A percentile compares a stretch with the other conserved stretches of the same genome.
These are phyloP conservation scores for Motacilla tschutschensis DNA, from an alignment of 2,113 vertebrate species.

Conservation along the genomic window DNA sequence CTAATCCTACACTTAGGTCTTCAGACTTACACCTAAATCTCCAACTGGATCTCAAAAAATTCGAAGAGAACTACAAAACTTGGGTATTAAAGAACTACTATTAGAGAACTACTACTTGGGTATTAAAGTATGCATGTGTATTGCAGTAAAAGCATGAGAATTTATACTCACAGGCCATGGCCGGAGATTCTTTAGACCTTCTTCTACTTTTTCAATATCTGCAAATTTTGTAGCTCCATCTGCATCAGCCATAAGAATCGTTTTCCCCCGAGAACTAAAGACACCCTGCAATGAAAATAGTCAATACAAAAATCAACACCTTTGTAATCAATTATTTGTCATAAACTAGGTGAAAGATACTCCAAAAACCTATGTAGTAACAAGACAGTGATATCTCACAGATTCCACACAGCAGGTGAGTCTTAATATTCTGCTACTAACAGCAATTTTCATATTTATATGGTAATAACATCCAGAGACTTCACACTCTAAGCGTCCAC, in stretches of 20 bases:
- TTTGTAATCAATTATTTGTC: background rate
- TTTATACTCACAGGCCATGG: conserved; percentile 82
- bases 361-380: background rate
- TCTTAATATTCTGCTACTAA: background rate
- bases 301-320: background rate
- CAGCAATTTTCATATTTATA: background rate
- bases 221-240: conserved; percentile 95
- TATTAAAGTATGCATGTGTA: background rate
- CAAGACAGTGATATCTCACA: background rate
- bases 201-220: conserved; percentile 91
- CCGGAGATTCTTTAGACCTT: conserved; percentile 76
- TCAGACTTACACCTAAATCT: background rate
- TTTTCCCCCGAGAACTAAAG: conserved; percentile 84
- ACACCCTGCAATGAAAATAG: conserved; percentile 76
- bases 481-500: background rate
- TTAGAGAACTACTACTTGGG: background rate
- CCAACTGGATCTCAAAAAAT: background rate
- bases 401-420: background rate
- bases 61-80: background rate
- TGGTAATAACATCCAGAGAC: background rate
- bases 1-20: background rate
- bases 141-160: background rate
- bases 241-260: conserved; percentile 95
- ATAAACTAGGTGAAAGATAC: background rate
- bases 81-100: background rate